A percentile compares a stretch with the other conserved stretches of the same genome.
Conservation (phyloP, 2,113 vertebrate species). For the Chaenocephalus aceratus region DNA sequence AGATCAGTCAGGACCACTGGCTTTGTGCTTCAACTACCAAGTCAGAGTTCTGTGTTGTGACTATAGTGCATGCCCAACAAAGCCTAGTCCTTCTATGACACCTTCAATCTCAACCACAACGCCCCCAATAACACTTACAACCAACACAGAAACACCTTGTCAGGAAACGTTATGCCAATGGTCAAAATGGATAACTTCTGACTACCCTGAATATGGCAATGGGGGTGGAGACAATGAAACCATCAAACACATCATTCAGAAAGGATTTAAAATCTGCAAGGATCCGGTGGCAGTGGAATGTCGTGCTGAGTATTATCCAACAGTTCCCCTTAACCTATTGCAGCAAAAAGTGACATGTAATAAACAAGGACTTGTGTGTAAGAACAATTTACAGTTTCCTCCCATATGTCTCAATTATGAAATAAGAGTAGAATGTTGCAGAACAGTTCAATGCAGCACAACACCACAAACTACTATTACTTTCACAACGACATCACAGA, state of each 20-base stretch:
- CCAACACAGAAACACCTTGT: slow-evolving; percentile 30
- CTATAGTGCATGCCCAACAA: slow-evolving; percentile 29
- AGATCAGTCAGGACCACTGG: slow-evolving; percentile 66
- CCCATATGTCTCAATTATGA: slow-evolving; percentile 77
- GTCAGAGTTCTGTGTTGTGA: slow-evolving; percentile 77
- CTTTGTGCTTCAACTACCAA: slow-evolving; percentile 78
- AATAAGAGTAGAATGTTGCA: slow-evolving; percentile 70
- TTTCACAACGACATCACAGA: background rate
- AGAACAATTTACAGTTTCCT: slow-evolving; percentile 73
- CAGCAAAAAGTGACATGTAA: slow-evolving; percentile 61
- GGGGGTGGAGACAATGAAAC: slow-evolving; percentile 72
- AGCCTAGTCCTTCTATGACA: background rate
- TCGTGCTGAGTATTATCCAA: slow-evolving; percentile 65
- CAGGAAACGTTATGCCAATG: slow-evolving; percentile 46
- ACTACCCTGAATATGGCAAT: slow-evolving; percentile 67
- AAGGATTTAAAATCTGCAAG: slow-evolving; percentile 67
- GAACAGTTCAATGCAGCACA: slow-evolving; percentile 26
- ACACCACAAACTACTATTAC: background rate
- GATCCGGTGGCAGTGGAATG: slow-evolving; percentile 64
- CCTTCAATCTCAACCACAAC: background rate
- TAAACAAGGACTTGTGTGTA: slow-evolving; percentile 74
- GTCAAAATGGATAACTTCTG: slow-evolving; percentile 73
- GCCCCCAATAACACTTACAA: background rate
- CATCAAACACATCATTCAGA: slow-evolving; percentile 56
- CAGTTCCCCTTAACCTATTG: background rate